These are phyloP conservation scores for Thaleichthys pacificus DNA, from an alignment of 2,797 vertebrate species.

Conservation along the genomic window DNA sequence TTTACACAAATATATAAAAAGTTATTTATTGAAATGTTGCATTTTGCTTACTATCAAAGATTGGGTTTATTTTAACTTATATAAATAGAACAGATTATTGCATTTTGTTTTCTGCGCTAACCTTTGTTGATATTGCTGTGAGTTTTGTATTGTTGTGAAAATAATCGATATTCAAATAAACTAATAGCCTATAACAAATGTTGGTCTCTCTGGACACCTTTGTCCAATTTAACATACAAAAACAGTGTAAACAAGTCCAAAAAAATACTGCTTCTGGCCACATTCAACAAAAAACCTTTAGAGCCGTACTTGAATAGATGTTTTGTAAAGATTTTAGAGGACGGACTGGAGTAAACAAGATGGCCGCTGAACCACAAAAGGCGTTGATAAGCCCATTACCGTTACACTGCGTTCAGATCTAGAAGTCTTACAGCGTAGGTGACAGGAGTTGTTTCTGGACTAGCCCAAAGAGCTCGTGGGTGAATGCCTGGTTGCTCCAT, in stretches of 20 bases:
- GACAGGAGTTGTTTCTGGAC: background rate
- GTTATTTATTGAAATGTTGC: too few relatives aligned
- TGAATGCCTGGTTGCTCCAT: background rate
- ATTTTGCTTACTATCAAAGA: too few relatives aligned
- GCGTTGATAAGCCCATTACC: too few relatives aligned
- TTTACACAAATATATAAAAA: too few relatives aligned
- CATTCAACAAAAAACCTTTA: background rate
- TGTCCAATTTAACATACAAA: background rate
- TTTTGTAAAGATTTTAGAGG: too few relatives aligned
- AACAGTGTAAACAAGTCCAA: background rate
- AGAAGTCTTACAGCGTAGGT: background rate
- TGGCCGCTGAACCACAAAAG: background rate
- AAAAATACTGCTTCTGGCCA: background rate
- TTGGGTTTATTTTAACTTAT: too few relatives aligned
- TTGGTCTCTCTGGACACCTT: too few relatives aligned
- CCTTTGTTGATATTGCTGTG: constrained; percentile 50
- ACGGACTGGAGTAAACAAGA: background rate
- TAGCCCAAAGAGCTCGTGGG: background rate
- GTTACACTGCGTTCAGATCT: background rate
- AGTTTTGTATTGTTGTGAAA: constrained; percentile 62
- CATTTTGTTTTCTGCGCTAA: background rate
- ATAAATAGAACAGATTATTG: background rate
- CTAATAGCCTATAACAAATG: too few relatives aligned
- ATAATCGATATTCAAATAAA: constrained; percentile 6
- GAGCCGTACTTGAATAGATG: too few relatives aligned